Conservation (phyloP, 2,113 vertebrate species). For the Charina bottae region DNA sequence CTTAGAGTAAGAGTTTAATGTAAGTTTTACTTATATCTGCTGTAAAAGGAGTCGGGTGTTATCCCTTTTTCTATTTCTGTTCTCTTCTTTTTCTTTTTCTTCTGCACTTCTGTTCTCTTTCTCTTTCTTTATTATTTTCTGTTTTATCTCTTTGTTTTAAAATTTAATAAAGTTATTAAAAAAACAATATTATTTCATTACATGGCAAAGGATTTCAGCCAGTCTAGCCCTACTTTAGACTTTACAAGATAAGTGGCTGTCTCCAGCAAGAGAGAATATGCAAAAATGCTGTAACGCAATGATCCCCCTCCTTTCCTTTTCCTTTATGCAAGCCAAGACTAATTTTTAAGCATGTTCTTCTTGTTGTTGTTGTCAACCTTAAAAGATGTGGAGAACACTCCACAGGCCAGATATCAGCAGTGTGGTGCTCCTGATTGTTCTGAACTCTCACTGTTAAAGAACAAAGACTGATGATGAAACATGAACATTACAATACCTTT, state of each 20-base stretch:
- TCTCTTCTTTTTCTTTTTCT: no score
- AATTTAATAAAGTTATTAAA: no score
- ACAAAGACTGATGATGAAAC: neutral
- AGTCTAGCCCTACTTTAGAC: neutral
- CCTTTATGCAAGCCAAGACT: neutral
- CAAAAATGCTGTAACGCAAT: neutral
- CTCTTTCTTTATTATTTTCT: neutral
- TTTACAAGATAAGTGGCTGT: neutral
- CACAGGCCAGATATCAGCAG: neutral
- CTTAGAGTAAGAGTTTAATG: no score
- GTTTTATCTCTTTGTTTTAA: neutral
- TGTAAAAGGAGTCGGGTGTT: no score
- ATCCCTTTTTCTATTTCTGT: no score
- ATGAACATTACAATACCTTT: constrained; percentile 76
- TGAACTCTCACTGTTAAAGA: neutral
- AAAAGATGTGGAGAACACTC: neutral
- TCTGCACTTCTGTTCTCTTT: no score
- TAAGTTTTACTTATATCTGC: no score
- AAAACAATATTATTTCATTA: no score
- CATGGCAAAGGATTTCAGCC: neutral
- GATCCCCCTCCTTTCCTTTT: neutral
- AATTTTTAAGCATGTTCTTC: neutral
- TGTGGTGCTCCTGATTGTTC: no score
- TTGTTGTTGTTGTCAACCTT: neutral
- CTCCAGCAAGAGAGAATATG: neutral